These are phyloP conservation scores for Gonatopus flavifemur DNA, from an alignment of 1,140 invertebrate species.

Conservation along the genomic window DNA sequence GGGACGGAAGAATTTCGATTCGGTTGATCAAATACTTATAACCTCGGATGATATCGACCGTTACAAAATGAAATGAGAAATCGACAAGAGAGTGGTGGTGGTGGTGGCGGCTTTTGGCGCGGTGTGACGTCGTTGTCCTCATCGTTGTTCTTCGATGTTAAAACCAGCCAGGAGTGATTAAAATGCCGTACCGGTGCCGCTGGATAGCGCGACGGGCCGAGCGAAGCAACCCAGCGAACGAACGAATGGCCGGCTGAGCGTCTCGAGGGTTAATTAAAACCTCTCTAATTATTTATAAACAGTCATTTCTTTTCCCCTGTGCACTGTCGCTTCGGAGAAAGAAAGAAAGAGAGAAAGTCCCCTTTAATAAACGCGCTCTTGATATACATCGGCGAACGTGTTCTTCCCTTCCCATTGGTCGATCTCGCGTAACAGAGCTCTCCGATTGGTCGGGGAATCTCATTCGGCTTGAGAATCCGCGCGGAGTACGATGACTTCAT, in stretches of 20 bases:
- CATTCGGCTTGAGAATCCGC: conserved; percentile 39
- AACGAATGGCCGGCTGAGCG: conserved; percentile 28
- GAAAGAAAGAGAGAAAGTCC: background rate
- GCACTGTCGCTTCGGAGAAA: background rate
- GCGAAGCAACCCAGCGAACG: conserved; percentile 16
- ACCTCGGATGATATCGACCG: too few species aligned
- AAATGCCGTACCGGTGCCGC: conserved; percentile 20
- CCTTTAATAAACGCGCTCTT: conserved; percentile 42
- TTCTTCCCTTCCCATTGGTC: conserved; percentile 31
- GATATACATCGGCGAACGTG: too few species aligned
- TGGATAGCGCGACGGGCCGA: conserved; percentile 13
- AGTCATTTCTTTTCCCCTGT: conserved; percentile 50
- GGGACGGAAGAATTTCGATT: too few species aligned
- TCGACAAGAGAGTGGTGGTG: too few species aligned
- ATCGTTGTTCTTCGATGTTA: conserved; percentile 7
- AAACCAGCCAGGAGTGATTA: conserved; percentile 29
- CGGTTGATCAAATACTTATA: too few species aligned
- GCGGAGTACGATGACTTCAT: conserved; percentile 43
- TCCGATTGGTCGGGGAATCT: background rate
- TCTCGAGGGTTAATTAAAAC: conserved; percentile 58
- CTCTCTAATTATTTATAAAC: conserved; percentile 61
- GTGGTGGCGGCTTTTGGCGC: conserved; percentile 10
- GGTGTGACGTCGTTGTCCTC: conserved; percentile 20
- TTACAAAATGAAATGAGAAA: too few species aligned
- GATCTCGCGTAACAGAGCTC: background rate